Percentiles rank a stretch among this genome's conserved stretches.
Evolutionary conservation across 92 coral and sea anemone species (phyloP).

Genomic region (Palythoa caribaeorum): DNA sequence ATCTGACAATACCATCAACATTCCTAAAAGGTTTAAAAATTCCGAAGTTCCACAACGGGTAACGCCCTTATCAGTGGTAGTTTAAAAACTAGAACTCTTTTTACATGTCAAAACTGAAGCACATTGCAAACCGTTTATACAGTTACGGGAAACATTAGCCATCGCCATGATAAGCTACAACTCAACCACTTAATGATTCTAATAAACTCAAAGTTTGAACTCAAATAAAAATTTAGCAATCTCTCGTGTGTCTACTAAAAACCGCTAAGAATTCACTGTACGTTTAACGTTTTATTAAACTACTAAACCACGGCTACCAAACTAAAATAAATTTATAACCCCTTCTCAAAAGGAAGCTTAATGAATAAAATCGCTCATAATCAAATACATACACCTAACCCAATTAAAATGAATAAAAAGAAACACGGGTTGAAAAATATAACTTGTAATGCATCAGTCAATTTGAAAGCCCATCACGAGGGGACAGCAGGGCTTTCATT

Average conservation of each 20-base stretch:
- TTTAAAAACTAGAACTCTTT: too few relatives aligned
- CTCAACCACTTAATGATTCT: not conserved
- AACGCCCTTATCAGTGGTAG: too few relatives aligned
- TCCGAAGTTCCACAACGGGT: too few relatives aligned
- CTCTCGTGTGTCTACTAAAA: not conserved
- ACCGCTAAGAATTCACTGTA: not conserved
- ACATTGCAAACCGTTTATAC: not conserved
- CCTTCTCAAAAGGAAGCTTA: not conserved
- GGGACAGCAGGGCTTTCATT: too few relatives aligned
- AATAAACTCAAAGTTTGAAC: not conserved
- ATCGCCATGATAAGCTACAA: not conserved
- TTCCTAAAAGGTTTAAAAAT: too few relatives aligned
- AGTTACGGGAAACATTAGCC: not conserved
- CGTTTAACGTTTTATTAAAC: not conserved
- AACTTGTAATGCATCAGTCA: not conserved
- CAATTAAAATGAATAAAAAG: not conserved
- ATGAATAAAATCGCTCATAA: not conserved
- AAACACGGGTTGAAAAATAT: not conserved
- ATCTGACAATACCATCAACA: too few relatives aligned
- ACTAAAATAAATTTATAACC: not conserved
- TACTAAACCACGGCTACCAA: not conserved
- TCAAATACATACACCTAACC: not conserved
- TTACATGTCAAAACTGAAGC: too few relatives aligned
- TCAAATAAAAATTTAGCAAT: not conserved
- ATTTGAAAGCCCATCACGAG: not conserved